These are phyloP conservation scores for Tromatobia lineatoria DNA, from an alignment of 2,888 invertebrate species.

Conservation along the genomic window DNA sequence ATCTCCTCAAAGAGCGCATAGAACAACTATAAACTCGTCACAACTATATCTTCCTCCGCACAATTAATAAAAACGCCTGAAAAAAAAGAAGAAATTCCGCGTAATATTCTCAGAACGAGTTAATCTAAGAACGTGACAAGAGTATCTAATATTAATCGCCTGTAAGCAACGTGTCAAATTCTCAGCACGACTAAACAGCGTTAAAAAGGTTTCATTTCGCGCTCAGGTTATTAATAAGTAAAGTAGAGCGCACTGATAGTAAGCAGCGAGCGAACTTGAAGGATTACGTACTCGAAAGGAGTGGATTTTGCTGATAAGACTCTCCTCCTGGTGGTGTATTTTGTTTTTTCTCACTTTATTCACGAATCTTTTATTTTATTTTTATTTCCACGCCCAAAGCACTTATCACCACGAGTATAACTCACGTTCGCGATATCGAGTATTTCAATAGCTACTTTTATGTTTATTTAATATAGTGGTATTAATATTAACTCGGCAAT, in stretches of 20 bases:
- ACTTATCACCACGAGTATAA: slow-evolving; percentile 8
- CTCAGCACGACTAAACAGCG: neutral
- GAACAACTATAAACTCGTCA: neutral
- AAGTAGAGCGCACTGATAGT: neutral
- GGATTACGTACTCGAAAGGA: slow-evolving; percentile 59
- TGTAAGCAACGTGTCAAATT: neutral
- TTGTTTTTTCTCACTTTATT: slow-evolving; percentile 1
- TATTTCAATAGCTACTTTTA: neutral
- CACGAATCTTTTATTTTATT: neutral
- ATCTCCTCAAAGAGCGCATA: slow-evolving; percentile 23
- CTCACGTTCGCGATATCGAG: neutral
- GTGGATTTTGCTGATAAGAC: slow-evolving; percentile 44
- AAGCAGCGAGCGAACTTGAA: slow-evolving; percentile 24
- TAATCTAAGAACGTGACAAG: neutral
- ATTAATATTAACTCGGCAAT: neutral
- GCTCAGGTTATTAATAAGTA: neutral
- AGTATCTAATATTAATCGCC: neutral
- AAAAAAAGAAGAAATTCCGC: neutral
- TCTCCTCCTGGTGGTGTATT: neutral
- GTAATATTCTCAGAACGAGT: too few relatives aligned
- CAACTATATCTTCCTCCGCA: neutral
- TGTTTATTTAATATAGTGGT: neutral
- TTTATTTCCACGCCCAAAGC: neutral
- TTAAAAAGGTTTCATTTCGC: neutral
- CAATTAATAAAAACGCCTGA: neutral